A percentile compares a stretch with the other conserved stretches of the same genome.
phyloP scores from a whole-genome alignment of 2,888 invertebrate species.

The Eupithecia abbreviata region DNA sequence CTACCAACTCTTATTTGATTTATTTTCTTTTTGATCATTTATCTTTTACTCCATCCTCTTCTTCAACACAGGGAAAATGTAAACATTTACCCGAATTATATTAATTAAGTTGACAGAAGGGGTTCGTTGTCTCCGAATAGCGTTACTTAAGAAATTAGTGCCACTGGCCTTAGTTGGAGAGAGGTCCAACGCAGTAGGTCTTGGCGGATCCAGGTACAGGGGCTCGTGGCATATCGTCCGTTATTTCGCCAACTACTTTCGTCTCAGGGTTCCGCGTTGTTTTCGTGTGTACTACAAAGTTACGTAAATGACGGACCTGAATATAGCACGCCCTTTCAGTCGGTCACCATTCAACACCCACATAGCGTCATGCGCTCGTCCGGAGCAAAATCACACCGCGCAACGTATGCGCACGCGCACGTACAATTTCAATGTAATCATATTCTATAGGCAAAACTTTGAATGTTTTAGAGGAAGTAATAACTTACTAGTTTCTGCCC shows the following conservation, averaged over 20 bases:
- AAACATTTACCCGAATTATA: too few relatives aligned
- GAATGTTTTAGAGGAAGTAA: background rate
- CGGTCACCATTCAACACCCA: slow-evolving; percentile 52
- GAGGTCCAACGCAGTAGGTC: too few relatives aligned
- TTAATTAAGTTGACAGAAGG: too few relatives aligned
- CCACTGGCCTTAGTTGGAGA: too few relatives aligned
- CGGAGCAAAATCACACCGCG: slow-evolving; percentile 41
- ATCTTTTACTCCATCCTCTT: too few relatives aligned
- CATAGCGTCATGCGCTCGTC: slow-evolving; percentile 53
- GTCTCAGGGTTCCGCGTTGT: slow-evolving; percentile 58
- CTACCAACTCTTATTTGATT: too few relatives aligned
- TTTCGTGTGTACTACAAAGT: slow-evolving; percentile 62
- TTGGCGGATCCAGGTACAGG: too few relatives aligned
- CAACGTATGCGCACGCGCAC: background rate
- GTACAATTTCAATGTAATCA: background rate
- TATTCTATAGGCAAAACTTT: background rate
- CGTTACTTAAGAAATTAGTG: too few relatives aligned
- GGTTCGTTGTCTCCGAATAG: too few relatives aligned
- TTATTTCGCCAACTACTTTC: background rate
- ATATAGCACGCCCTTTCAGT: slow-evolving; percentile 64
- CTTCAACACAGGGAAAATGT: too few relatives aligned
- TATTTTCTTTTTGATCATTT: too few relatives aligned
- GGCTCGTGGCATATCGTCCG: background rate
- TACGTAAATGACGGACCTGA: slow-evolving; percentile 57
- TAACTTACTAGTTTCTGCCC: background rate